These are phyloP conservation scores for Tupiocoris notatus DNA, from an alignment of 2,888 invertebrate genomes.

Conservation along the genomic window DNA sequence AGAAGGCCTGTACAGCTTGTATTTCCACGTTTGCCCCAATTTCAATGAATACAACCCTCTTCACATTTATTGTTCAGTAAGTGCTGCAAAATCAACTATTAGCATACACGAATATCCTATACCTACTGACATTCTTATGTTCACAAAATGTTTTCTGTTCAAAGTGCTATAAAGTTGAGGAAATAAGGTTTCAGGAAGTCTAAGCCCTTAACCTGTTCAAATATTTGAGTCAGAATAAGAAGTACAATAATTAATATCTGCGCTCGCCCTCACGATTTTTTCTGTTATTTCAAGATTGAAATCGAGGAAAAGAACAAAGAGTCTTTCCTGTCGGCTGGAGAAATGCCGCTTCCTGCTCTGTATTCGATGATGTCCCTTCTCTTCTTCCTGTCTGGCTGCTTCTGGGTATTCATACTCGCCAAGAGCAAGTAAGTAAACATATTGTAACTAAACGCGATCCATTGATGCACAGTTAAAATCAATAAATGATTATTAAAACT, in stretches of 20 bases:
- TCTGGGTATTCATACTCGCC: constrained; percentile 87
- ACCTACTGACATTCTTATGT: too few relatives aligned
- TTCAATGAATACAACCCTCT: constrained; percentile 57
- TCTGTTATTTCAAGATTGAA: constrained; percentile 63
- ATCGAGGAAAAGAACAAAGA: constrained; percentile 82
- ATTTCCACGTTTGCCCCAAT: constrained; percentile 90
- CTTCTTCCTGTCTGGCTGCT: constrained; percentile 83
- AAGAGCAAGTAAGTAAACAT: constrained; percentile 64
- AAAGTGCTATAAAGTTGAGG: too few relatives aligned
- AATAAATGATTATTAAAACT: too few relatives aligned
- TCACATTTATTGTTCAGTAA: constrained; percentile 44
- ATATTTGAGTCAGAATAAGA: too few relatives aligned
- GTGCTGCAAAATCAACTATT: constrained; percentile 37
- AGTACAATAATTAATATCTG: too few relatives aligned
- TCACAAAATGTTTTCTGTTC: too few relatives aligned
- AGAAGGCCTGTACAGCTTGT: constrained; percentile 90
- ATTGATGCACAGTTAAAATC: too few relatives aligned
- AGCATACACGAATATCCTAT: too few relatives aligned
- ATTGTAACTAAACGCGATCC: neutral
- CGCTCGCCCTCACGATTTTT: too few relatives aligned
- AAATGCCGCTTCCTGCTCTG: constrained; percentile 90
- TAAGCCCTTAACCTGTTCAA: neutral
- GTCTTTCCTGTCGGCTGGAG: constrained; percentile 91
- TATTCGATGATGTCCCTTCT: constrained; percentile 89
- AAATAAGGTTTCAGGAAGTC: neutral